Evolutionary conservation across 2,888 invertebrate genomes (phyloP), one percentile per base, ranked within the genome.

Genomic region (Muscina levida): DNA sequence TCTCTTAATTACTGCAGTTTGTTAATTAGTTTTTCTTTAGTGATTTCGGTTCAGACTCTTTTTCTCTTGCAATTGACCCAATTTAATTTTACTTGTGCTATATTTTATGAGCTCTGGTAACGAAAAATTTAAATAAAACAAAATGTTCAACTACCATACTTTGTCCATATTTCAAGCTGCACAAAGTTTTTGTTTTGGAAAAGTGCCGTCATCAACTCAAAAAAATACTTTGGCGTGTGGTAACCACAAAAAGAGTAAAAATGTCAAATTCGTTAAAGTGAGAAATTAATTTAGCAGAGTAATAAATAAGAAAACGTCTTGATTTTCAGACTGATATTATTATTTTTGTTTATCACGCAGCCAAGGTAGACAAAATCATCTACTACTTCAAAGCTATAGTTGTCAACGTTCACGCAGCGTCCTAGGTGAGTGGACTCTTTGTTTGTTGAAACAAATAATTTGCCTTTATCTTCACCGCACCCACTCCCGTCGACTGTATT

Each of bases 1-100:
- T 15, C 51, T 67, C 57, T 67, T 67, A 81, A 72, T 81, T 74
- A 74, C 73, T 72, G 66, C 71, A 67, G 70, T 42, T 74, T 56
- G 44, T 77, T 77, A 77, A 74, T 74, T 80, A 73, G 73, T 67
- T 73, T 77, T 67, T 26, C 10, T 51, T 57, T 59, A 37, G 37
- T 72, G 56, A 71, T 76, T 70, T 79, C 39, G 15, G 53, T 76
- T 65, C 53, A 53, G 53, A 39, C 42, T 68, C 53, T 8, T 53
- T 46, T 71, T 77, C 39, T 62, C 53, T 44, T 42, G 67, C 65
- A 74, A 74, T 77, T 77, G 81, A 77, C 81, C 81, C 62, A 77
- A 46, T 75, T 81, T 66, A 10, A 24, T 5, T 17, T 48, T 24
- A 24, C 5, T 53, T 13, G 51, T 11, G 51, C 51, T 15, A 2